These are phyloP conservation scores for Epinotia nisella DNA, from an alignment of 2,888 invertebrate species.

Conservation along the genomic window DNA sequence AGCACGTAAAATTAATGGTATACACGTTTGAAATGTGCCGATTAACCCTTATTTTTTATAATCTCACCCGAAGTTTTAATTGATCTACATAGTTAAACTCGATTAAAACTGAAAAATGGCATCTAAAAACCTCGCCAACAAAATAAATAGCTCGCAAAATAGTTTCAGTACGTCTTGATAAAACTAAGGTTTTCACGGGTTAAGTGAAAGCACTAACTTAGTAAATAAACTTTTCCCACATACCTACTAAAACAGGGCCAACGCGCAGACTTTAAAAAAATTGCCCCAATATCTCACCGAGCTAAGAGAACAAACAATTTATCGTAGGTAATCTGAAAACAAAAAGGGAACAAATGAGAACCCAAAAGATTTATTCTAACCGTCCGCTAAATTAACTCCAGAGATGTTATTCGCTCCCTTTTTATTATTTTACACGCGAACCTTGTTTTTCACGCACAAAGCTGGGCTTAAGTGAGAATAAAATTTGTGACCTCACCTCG, in stretches of 20 bases:
- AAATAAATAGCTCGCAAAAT: constrained; percentile 3
- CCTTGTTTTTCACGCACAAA: constrained; percentile 57
- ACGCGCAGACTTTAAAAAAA: constrained; percentile 34
- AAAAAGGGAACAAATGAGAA: constrained; percentile 56
- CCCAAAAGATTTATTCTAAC: constrained; percentile 66
- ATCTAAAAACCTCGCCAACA: neutral
- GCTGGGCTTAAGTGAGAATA: constrained; percentile 53
- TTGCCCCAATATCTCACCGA: constrained; percentile 40
- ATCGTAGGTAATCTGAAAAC: constrained; percentile 45
- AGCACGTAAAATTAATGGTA: neutral
- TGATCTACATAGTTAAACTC: neutral
- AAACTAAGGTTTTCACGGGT: neutral
- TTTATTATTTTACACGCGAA: constrained; percentile 65
- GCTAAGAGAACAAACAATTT: constrained; percentile 44
- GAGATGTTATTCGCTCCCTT: constrained; percentile 63
- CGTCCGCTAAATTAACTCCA: constrained; percentile 64
- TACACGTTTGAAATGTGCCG: neutral
- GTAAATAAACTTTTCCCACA: constrained; percentile 13
- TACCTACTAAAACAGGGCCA: constrained; percentile 8
- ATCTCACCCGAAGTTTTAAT: neutral
- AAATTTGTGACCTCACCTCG: constrained; percentile 54
- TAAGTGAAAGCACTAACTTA: constrained; percentile 19
- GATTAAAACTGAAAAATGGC: neutral
- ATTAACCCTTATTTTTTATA: neutral
- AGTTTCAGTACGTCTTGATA: neutral